phyloP scores from a whole-genome alignment of 2,888 invertebrate genomes.

The Magallana nippona region DNA sequence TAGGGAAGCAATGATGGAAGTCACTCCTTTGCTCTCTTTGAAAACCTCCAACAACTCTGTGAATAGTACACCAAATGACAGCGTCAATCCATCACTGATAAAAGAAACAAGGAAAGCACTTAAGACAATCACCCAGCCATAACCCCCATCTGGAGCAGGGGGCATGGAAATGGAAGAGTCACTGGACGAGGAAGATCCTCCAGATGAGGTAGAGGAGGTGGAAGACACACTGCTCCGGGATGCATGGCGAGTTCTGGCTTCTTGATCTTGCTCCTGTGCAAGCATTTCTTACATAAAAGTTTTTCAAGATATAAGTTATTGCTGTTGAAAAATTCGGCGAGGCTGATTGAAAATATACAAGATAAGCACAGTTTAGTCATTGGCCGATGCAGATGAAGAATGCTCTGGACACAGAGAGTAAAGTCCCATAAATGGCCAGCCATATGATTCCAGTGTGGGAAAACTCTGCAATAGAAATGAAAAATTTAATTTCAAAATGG shows the following conservation, averaged over 20 bases:
- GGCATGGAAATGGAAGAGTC: constrained; percentile 62
- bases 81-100: constrained; percentile 94
- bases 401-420: constrained; percentile 48
- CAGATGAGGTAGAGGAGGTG: constrained; percentile 52
- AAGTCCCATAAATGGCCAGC: constrained; percentile 45
- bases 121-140: constrained; percentile 95
- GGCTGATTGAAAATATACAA: constrained; percentile 69
- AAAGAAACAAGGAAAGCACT: constrained; percentile 93
- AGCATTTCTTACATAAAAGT: constrained; percentile 47
- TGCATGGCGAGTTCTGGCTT: constrained; percentile 41
- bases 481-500: neutral
- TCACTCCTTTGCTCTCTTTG: constrained; percentile 90
- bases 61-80: constrained; percentile 94
- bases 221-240: constrained; percentile 43
- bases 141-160: constrained; percentile 89
- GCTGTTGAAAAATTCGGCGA: constrained; percentile 72
- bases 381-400: constrained; percentile 70
- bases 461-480: constrained; percentile 54
- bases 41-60: constrained; percentile 92
- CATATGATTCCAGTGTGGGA: constrained; percentile 53
- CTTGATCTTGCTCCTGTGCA: constrained; percentile 40
- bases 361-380: constrained; percentile 74
- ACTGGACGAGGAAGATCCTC: constrained; percentile 54
- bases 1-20: constrained; percentile 93
- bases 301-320: constrained; percentile 66